These are phyloP conservation scores for Brachyistius frenatus DNA, from an alignment of 2,113 vertebrate genomes.

Conservation along the genomic window DNA sequence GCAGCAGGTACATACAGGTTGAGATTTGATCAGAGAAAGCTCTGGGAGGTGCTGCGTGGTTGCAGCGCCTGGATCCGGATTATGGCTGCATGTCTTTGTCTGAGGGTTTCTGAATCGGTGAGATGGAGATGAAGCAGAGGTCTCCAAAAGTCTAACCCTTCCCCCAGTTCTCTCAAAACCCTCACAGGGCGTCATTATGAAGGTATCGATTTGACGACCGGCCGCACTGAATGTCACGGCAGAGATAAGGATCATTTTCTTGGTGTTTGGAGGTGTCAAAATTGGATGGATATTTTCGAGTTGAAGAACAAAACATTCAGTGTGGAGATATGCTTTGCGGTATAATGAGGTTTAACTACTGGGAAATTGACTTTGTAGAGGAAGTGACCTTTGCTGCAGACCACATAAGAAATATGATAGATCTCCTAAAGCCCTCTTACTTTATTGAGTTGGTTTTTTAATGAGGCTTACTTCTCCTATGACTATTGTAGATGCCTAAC, in stretches of 20 bases:
- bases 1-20: constrained; percentile 55
- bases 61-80: constrained; percentile 40
- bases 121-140: constrained; percentile 32
- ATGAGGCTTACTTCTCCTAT: background rate
- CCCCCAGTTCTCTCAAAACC: constrained; percentile 51
- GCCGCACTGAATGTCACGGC: constrained; percentile 57
- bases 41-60: constrained; percentile 47
- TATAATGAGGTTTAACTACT: background rate
- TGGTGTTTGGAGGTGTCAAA: constrained; percentile 12
- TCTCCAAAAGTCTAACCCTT: constrained; percentile 49
- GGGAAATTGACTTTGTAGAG: background rate
- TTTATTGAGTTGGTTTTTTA: background rate
- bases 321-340: background rate
- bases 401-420: background rate
- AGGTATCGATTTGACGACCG: constrained; percentile 63
- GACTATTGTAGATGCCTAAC: background rate
- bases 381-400: background rate
- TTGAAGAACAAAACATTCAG: background rate
- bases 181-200: constrained; percentile 69
- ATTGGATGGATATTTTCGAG: background rate
- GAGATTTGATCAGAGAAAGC: constrained; percentile 57
- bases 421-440: background rate
- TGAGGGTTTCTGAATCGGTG: constrained; percentile 15
- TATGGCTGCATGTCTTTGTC: constrained; percentile 6
- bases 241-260: constrained; percentile 45